Percentiles rank a stretch among this genome's conserved stretches.
Conservation (phyloP, 2,797 vertebrate species). For the Amblyraja radiata region DNA sequence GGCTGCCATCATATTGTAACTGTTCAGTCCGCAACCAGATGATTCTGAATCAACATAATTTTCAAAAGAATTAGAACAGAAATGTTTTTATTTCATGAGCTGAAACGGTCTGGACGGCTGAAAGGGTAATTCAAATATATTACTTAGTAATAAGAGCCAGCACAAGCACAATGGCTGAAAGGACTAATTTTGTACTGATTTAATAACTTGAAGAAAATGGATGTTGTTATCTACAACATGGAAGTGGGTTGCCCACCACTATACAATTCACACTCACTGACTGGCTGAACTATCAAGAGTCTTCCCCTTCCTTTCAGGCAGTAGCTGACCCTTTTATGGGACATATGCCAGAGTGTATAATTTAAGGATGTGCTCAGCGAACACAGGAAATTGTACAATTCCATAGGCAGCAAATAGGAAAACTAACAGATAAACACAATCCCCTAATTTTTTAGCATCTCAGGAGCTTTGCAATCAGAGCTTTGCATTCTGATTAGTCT, state of each 20-base stretch:
- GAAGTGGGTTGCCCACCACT: neutral
- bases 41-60: neutral
- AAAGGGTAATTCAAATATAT: neutral
- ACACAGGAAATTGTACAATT: neutral
- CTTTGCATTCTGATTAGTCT: too few relatives aligned
- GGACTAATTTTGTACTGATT: neutral
- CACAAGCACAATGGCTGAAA: neutral
- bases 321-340: neutral
- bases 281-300: neutral
- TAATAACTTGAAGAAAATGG: neutral
- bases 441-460: neutral
- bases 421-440: neutral
- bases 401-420: neutral
- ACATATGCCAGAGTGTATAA: neutral
- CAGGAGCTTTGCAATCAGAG: neutral
- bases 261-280: neutral
- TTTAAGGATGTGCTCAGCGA: neutral
- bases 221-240: neutral
- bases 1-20: neutral
- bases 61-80: neutral
- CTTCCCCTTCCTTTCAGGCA: neutral
- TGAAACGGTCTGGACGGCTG: neutral
- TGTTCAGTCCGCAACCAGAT: neutral
- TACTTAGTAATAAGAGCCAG: neutral
- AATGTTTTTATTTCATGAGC: neutral